Conservation (phyloP, 1,140 invertebrate species). For the Notospermus geniculatus region DNA sequence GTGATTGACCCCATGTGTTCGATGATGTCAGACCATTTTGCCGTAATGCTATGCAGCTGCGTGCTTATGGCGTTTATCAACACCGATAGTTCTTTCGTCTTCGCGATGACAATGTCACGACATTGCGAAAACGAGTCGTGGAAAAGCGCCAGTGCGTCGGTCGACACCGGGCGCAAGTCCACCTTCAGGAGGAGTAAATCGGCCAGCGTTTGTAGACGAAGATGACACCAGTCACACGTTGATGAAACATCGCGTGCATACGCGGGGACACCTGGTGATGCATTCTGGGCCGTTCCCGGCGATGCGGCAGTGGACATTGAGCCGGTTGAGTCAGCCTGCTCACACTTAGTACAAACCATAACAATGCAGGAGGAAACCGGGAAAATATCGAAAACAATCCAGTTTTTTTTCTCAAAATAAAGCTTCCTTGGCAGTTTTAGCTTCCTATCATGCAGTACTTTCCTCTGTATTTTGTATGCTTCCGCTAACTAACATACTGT, state of each 20-base stretch:
- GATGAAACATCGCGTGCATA: slow-evolving; percentile 27
- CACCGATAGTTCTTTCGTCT: slow-evolving; percentile 27
- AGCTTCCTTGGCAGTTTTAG: no score
- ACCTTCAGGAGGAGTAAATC: slow-evolving; percentile 40
- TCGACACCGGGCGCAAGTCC: slow-evolving; percentile 33
- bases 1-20: slow-evolving; percentile 28
- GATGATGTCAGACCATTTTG: slow-evolving; percentile 33
- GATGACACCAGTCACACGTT: slow-evolving; percentile 34
- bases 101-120: slow-evolving; percentile 29
- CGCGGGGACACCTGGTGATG: no score
- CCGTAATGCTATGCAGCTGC: slow-evolving; percentile 23
- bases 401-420: no score
- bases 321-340: not conserved
- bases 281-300: no score
- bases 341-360: slow-evolving; percentile 12
- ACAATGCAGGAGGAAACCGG: not conserved
- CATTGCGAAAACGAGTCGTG: slow-evolving; percentile 22
- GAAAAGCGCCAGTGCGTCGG: slow-evolving; percentile 21
- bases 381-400: slow-evolving; percentile 1
- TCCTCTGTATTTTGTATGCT: no score
- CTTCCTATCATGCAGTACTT: no score
- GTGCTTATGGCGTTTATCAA: slow-evolving; percentile 24
- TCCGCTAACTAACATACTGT: no score
- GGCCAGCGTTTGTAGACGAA: slow-evolving; percentile 37
- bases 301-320: slow-evolving; percentile 10